Evolutionary conservation across 1,140 invertebrate genomes (phyloP).

Genomic region (Drosophila navojoa): DNA sequence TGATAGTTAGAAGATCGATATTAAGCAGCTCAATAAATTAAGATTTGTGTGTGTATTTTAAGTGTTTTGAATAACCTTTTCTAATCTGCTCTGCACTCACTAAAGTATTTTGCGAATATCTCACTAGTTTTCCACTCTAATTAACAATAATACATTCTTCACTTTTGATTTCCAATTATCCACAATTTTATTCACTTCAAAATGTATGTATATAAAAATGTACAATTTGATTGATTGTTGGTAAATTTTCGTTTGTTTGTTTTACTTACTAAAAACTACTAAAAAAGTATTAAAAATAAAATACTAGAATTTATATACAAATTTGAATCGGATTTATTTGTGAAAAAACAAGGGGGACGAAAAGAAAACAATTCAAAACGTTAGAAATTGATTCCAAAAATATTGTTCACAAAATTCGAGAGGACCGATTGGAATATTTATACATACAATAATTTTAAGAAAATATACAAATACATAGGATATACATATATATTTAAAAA

Average conservation of each 20-base stretch:
- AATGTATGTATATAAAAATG: constrained; percentile 68
- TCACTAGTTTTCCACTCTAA: no score
- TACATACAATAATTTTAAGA: constrained; percentile 47
- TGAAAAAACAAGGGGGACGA: constrained; percentile 28
- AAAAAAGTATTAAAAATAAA: constrained; percentile 71
- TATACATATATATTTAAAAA: constrained; percentile 25
- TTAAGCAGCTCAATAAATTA: constrained; percentile 7
- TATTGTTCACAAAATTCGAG: constrained; percentile 24
- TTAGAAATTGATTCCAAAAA: constrained; percentile 56
- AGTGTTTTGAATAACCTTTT: background rate
- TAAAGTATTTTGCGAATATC: no score
- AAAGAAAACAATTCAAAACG: constrained; percentile 47
- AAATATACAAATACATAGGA: constrained; percentile 45
- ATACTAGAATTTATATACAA: constrained; percentile 80
- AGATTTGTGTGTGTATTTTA: background rate
- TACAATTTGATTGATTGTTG: constrained; percentile 62
- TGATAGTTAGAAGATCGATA: background rate
- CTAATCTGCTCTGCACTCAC: background rate
- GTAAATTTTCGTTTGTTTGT: constrained; percentile 44
- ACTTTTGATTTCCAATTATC: constrained; percentile 70
- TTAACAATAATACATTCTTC: background rate
- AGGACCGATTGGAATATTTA: constrained; percentile 48
- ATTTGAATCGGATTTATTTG: constrained; percentile 75
- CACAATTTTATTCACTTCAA: constrained; percentile 81
- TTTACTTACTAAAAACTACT: constrained; percentile 75